These are phyloP conservation scores for Manis pentadactyla DNA, from an alignment of 2,797 vertebrate species.

Conservation along the genomic window DNA sequence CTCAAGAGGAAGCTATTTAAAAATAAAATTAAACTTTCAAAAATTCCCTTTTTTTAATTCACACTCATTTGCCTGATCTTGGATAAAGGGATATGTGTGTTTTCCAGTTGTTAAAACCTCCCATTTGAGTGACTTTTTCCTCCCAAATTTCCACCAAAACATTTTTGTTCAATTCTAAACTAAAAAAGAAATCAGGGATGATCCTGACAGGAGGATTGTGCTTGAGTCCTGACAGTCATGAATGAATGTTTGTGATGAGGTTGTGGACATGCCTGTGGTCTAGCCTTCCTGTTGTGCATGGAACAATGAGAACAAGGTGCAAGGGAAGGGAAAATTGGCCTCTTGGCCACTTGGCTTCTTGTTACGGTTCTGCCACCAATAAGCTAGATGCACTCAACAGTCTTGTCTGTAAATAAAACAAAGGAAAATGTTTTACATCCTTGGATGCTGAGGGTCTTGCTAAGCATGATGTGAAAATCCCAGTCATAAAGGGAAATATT, in stretches of 20 bases:
- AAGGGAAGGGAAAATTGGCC: not conserved
- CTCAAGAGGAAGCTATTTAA: not conserved
- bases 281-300: not conserved
- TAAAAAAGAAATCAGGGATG: not conserved
- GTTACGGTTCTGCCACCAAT: not conserved
- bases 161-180: not conserved
- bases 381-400: not conserved
- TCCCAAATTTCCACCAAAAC: not conserved
- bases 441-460: not conserved
- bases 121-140: not conserved
- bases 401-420: not conserved
- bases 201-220: not conserved
- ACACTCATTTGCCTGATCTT: not conserved
- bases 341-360: not conserved
- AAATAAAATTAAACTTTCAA: constrained; percentile 24
- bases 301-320: fast-evolving
- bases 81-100: not conserved
- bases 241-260: not conserved
- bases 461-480: not conserved
- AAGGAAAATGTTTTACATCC: not conserved
- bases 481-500: not conserved
- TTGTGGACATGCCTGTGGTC: not conserved
- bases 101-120: not conserved
- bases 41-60: not conserved
- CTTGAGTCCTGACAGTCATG: not conserved